Percentiles rank a stretch among this genome's conserved stretches.
Conservation (phyloP, 2,888 invertebrate genomes). For the Drosophila nr. perissopoda region DNA sequence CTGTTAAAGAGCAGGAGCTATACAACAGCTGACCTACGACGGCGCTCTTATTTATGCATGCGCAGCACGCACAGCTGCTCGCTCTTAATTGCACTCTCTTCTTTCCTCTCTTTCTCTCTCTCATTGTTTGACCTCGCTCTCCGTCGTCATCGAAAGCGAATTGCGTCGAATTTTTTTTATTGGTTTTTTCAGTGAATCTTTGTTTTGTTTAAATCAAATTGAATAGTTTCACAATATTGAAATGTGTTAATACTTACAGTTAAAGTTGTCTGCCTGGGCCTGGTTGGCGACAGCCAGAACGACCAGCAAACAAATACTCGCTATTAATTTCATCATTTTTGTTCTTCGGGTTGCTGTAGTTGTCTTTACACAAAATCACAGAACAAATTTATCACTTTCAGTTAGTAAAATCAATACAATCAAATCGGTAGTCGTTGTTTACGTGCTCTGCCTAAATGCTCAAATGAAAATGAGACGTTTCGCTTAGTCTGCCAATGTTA, state of each 20-base stretch:
- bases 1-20: conserved; percentile 24
- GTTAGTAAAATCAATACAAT: conserved; percentile 53
- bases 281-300: conserved; percentile 74
- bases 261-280: conserved; percentile 86
- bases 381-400: conserved; percentile 71
- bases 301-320: conserved; percentile 85
- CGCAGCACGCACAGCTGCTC: conserved; percentile 46
- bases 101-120: conserved; percentile 13
- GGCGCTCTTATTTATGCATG: conserved; percentile 38
- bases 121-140: conserved; percentile 34
- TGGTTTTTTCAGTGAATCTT: conserved; percentile 48
- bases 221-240: neutral
- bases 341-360: conserved; percentile 54
- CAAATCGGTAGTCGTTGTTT: conserved; percentile 29
- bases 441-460: conserved; percentile 72
- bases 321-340: conserved; percentile 87
- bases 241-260: conserved; percentile 88
- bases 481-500: conserved; percentile 67
- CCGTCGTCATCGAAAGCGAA: conserved; percentile 34
- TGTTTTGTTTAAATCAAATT: conserved; percentile 34
- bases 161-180: conserved; percentile 71
- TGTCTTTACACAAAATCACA: conserved; percentile 81
- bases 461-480: conserved; percentile 81
- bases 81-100: conserved; percentile 17
- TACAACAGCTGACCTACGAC: conserved; percentile 23